phyloP scores from a whole-genome alignment of 2,888 invertebrate species.

The Eristalinus aeneus region DNA sequence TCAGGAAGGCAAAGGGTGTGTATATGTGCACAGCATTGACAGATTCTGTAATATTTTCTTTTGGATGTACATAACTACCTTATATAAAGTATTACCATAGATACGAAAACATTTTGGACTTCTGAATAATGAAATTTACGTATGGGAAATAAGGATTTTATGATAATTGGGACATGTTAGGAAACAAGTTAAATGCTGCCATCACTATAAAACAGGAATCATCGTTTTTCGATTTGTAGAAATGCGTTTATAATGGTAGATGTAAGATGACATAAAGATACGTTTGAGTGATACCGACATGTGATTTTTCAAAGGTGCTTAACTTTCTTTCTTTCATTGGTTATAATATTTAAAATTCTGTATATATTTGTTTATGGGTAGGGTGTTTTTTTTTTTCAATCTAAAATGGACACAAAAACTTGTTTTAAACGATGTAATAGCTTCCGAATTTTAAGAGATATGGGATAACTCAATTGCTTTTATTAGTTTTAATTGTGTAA shows the following conservation, averaged over 20 bases:
- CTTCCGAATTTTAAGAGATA: too few relatives aligned
- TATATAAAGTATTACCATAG: not conserved
- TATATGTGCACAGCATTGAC: not conserved
- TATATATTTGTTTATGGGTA: too few relatives aligned
- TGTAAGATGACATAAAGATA: constrained; percentile 37
- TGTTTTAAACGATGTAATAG: too few relatives aligned
- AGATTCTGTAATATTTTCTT: not conserved
- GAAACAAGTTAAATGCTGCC: constrained; percentile 24
- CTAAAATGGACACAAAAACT: too few relatives aligned
- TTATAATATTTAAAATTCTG: too few relatives aligned
- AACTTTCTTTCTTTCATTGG: too few relatives aligned
- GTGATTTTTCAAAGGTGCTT: too few relatives aligned
- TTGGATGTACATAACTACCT: not conserved
- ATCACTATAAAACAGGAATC: constrained; percentile 59
- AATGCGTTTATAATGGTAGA: constrained; percentile 53
- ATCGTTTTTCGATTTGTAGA: constrained; percentile 62
- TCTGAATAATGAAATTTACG: not conserved
- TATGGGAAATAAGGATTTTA: constrained; percentile 31
- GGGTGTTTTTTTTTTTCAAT: too few relatives aligned
- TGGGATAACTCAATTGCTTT: too few relatives aligned
- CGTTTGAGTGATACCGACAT: not conserved
- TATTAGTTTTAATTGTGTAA: too few relatives aligned
- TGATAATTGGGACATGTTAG: constrained; percentile 54
- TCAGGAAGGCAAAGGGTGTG: too few relatives aligned
- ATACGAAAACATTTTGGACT: constrained; percentile 15